Evolutionary conservation across 1,140 invertebrate genomes (phyloP).

Genomic region (Chironomus striatipennis): DNA sequence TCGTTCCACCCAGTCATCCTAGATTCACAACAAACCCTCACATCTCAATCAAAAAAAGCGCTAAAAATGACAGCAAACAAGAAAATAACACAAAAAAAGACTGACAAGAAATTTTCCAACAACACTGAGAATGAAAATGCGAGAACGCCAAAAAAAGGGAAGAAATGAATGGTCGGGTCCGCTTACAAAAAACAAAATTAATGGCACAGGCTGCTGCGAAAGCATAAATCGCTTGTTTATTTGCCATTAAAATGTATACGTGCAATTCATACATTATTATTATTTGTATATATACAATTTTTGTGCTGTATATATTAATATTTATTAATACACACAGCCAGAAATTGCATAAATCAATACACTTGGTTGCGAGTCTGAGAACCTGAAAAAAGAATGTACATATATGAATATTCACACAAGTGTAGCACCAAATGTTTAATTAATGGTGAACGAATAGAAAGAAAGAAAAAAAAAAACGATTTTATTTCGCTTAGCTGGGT

Average conservation of each 20-base stretch:
- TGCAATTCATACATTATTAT: constrained; percentile 9
- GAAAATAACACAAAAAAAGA: too few species aligned
- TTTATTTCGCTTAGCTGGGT: not conserved
- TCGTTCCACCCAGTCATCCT: too few species aligned
- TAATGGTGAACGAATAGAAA: not conserved
- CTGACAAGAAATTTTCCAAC: too few species aligned
- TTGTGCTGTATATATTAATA: not conserved
- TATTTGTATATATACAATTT: not conserved
- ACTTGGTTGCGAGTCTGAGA: not conserved
- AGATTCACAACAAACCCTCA: too few species aligned
- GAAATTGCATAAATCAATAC: constrained; percentile 6
- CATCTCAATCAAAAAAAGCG: too few species aligned
- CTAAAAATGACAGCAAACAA: too few species aligned
- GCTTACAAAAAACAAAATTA: not conserved
- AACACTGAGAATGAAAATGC: too few species aligned
- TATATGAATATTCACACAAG: not conserved
- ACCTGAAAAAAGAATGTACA: not conserved
- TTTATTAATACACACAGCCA: constrained; percentile 6
- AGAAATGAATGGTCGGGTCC: not conserved
- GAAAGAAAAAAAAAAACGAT: too few species aligned
- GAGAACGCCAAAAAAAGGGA: not conserved
- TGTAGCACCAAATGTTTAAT: not conserved
- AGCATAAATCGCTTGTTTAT: constrained; percentile 3
- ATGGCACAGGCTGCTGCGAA: constrained; percentile 1
- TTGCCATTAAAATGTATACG: constrained; percentile 13